Conservation (phyloP, 2,797 vertebrate genomes). For the Brotogeris chrysoptera region DNA sequence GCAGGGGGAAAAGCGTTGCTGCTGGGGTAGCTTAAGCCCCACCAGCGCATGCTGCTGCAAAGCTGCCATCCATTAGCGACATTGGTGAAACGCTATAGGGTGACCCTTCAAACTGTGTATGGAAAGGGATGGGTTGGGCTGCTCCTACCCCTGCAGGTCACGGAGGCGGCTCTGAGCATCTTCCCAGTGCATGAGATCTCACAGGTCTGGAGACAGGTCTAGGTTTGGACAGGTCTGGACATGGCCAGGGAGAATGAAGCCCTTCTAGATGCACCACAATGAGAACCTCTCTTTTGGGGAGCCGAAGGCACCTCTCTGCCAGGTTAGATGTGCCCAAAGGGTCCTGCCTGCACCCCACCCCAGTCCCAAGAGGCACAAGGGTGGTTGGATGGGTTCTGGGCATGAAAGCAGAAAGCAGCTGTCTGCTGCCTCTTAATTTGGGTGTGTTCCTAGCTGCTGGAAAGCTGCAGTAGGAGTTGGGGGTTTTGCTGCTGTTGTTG, state of each 20-base stretch:
- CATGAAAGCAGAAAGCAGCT: background rate
- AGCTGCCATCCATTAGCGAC: accelerated
- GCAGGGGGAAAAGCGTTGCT: background rate
- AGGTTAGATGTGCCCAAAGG: background rate
- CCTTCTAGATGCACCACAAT: accelerated
- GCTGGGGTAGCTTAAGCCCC: background rate
- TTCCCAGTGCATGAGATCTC: accelerated
- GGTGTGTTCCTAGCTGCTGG: background rate
- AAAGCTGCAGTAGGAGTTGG: background rate
- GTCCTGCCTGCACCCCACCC: background rate
- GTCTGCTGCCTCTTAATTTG: background rate
- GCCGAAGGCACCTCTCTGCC: background rate
- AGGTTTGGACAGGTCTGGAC: background rate
- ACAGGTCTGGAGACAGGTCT: background rate
- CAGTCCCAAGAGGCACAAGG: accelerated
- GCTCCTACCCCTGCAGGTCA: accelerated
- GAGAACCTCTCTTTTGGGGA: background rate
- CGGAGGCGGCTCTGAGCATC: background rate
- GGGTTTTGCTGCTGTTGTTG: background rate
- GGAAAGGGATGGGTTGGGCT: background rate
- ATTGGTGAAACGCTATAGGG: background rate
- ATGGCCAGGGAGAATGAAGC: background rate
- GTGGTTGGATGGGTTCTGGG: background rate
- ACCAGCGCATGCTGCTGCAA: accelerated
- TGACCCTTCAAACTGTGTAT: background rate